Evolutionary conservation across 2,113 vertebrate species (phyloP), one percentile per base, ranked within the genome.

Genomic region (Tyrannus savana): DNA sequence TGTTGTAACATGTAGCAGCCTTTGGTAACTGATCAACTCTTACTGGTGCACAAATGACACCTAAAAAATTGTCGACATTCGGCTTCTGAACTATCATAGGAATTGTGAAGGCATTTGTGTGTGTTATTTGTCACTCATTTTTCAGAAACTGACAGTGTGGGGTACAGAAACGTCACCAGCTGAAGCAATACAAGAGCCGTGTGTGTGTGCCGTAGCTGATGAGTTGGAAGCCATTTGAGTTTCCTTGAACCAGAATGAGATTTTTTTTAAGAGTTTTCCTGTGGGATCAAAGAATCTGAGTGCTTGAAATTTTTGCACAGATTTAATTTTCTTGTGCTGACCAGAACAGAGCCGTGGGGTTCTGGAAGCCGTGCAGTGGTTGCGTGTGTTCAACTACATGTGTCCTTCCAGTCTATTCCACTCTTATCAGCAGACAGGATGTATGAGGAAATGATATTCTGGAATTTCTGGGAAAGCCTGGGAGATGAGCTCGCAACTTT

Each of bases 381-480:
- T 72, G 22, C 12, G 5, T n/a, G 25, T 67, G 37, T 68, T 52
- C 50, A 52, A 25, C 50, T 28, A 52, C 0, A 0, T 37, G 3
- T 44, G 47, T n/a, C 35, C 52, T 77, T 67, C 50, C 22, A 6
- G 12, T 39, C 16, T 72, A 0, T 46, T 66, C 13, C 0, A 0
- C 19, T 56, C 58, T 77, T 19, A 10, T 3, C 2, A 8, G 10
- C 30, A 18, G 60, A 63, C 15, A 56, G 16, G 39, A 7, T 63
- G 12, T 10, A 27, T 12, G 56, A 76, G 67, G 27, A 71, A 71
- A 63, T 78, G 0, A 35, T 59, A 24, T 25, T 87, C 39, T 75
- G 42, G 27, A 72, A 59, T 31, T 47, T 74, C 19, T 84, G n/a
- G 35, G 49, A 64, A 64, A 33, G 39, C n/a, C 21, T 81, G 27